Conservation (phyloP, 2,888 invertebrate species). For the Poecilobothrus nobilitatus region DNA sequence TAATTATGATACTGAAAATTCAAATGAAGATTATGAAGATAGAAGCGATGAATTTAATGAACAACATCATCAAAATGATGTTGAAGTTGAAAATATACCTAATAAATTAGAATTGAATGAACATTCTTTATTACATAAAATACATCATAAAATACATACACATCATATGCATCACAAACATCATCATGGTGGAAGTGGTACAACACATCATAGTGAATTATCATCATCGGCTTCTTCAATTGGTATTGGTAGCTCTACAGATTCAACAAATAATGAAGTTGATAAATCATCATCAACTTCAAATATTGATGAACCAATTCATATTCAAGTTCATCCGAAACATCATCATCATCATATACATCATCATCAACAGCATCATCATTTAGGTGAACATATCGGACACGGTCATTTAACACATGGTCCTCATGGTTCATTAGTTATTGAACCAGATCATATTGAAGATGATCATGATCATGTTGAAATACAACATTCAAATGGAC, state of each 20-base stretch:
- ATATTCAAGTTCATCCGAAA: constrained; percentile 10
- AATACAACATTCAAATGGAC: constrained; percentile 24
- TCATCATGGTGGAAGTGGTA: constrained; percentile 2
- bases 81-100: constrained; percentile 1
- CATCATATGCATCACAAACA: constrained; percentile 12
- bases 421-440: constrained; percentile 50
- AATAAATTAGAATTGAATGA: constrained; percentile 1
- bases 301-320: background rate
- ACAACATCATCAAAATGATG: background rate
- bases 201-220: background rate
- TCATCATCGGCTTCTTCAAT: constrained; percentile 13
- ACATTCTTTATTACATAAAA: background rate
- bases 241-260: background rate
- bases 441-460: constrained; percentile 36
- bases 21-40: constrained; percentile 3
- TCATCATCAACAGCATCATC: constrained; percentile 31
- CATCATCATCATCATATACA: constrained; percentile 22
- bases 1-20: background rate
- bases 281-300: background rate
- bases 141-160: constrained; percentile 9
- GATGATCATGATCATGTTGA: constrained; percentile 8
- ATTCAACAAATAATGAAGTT: background rate
- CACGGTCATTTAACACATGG: constrained; percentile 46
- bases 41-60: background rate
- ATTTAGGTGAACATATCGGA: constrained; percentile 38